A percentile compares a stretch with the other conserved stretches of the same genome.
Conservation (phyloP, 2,888 invertebrate genomes). For the Drosophila fungiperda region DNA sequence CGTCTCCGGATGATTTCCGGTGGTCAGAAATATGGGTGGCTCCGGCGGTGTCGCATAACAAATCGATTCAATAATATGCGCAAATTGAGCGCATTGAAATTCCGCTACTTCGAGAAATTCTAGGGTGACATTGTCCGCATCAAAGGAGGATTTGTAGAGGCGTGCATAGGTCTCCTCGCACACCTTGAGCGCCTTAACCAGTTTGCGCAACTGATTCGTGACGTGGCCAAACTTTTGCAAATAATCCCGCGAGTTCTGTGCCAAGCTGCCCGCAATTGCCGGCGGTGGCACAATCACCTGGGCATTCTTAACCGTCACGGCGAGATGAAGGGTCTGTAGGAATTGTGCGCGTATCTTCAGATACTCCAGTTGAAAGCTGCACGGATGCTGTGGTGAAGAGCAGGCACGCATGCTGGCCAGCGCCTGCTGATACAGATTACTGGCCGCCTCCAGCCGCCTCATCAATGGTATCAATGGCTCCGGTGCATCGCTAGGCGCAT, state of each 20-base stretch:
- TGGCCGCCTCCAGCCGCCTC: constrained; percentile 86
- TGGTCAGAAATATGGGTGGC: constrained; percentile 81
- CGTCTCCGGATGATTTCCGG: constrained; percentile 84
- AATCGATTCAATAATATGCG: constrained; percentile 84
- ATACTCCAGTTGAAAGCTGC: constrained; percentile 91
- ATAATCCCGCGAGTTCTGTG: constrained; percentile 91
- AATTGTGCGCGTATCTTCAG: constrained; percentile 91
- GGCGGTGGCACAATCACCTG: constrained; percentile 95
- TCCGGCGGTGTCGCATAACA: constrained; percentile 85
- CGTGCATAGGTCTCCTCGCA: constrained; percentile 91
- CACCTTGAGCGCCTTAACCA: constrained; percentile 89
- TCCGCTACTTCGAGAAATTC: constrained; percentile 89
- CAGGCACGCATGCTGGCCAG: constrained; percentile 86
- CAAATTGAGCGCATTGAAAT: constrained; percentile 83
- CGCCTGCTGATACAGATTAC: constrained; percentile 88
- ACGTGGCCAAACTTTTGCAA: constrained; percentile 92
- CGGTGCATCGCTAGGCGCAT: constrained; percentile 69
- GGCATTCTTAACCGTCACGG: constrained; percentile 85
- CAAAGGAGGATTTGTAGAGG: constrained; percentile 93
- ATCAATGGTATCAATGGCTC: constrained; percentile 85
- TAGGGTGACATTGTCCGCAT: constrained; percentile 92
- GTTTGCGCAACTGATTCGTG: constrained; percentile 91
- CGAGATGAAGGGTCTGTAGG: constrained; percentile 87
- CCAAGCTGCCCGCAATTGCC: constrained; percentile 94
- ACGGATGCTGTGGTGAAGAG: constrained; percentile 85